Conservation (phyloP, 2,113 vertebrate species). For the Seriola quinqueradiata region DNA sequence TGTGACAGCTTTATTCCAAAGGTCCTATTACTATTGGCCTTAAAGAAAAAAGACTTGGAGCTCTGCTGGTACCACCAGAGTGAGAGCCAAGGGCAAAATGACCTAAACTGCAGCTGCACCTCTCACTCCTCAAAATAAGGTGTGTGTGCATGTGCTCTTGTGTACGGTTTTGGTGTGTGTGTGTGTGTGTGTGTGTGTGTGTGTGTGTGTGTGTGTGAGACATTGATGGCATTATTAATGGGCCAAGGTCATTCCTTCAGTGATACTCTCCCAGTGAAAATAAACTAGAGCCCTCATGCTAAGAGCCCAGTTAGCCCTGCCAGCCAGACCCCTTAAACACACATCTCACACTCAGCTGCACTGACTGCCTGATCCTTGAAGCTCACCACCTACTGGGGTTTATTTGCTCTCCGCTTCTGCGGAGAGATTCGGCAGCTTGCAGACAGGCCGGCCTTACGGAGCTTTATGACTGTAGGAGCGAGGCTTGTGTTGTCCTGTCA, state of each 20-base stretch:
- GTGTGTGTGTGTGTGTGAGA: constrained; percentile 14
- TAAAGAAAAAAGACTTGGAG: constrained; percentile 18
- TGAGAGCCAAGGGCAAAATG: not conserved
- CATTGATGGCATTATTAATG: constrained; percentile 64
- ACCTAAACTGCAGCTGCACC: constrained; percentile 44
- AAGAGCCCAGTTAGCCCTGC: constrained; percentile 46
- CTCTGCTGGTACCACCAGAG: constrained; percentile 29
- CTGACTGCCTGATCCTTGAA: constrained; percentile 43
- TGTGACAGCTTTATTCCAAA: constrained; percentile 28
- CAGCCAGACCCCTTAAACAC: constrained; percentile 54
- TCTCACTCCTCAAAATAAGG: constrained; percentile 21
- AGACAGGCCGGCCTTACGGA: constrained; percentile 20
- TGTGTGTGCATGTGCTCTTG: constrained; percentile 24
- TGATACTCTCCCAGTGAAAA: constrained; percentile 65
- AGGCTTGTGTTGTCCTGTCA: constrained; percentile 14
- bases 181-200: constrained; percentile 1
- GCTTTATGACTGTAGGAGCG: not conserved
- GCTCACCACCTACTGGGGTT: constrained; percentile 50
- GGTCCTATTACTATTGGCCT: constrained; percentile 21
- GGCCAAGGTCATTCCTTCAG: constrained; percentile 64
- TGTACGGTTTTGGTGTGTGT: constrained; percentile 5
- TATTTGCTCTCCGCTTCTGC: constrained; percentile 48
- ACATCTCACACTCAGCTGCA: constrained; percentile 47
- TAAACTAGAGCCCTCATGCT: constrained; percentile 62
- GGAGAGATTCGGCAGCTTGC: constrained; percentile 22